phyloP scores from a whole-genome alignment of 2,797 vertebrate genomes.

The Gephyroberyx darwinii region DNA sequence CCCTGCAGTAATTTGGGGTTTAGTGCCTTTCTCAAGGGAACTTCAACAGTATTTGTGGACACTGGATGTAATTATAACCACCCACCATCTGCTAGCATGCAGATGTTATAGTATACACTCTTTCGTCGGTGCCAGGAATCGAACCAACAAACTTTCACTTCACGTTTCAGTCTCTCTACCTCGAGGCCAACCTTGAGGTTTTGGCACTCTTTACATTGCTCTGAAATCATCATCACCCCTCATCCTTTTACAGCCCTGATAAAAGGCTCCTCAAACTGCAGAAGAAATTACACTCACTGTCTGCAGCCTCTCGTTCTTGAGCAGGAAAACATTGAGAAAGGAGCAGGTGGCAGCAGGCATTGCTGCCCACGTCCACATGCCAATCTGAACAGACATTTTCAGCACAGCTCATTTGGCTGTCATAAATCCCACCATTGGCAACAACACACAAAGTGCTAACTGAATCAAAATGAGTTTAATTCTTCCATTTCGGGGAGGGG shows the following conservation, averaged over 20 bases:
- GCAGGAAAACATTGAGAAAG: conserved; percentile 58
- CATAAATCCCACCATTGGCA: conserved; percentile 59
- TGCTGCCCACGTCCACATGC: conserved; percentile 68
- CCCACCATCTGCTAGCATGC: conserved; percentile 41
- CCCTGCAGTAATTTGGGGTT: conserved; percentile 53
- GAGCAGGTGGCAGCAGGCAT: conserved; percentile 76
- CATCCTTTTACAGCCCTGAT: conserved; percentile 45
- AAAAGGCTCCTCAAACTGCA: conserved; percentile 58
- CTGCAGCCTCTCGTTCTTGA: conserved; percentile 55
- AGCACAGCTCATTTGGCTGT: conserved; percentile 55
- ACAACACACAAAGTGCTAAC: conserved; percentile 56
- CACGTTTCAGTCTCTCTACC: conserved; percentile 41
- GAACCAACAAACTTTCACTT: conserved; percentile 45
- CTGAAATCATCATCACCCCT: conserved; percentile 54
- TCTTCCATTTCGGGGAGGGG: conserved; percentile 37
- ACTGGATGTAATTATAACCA: conserved; percentile 47
- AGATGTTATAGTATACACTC: conserved; percentile 39
- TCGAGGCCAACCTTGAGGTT: conserved; percentile 56
- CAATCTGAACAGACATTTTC: conserved; percentile 72
- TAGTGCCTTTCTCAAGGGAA: conserved; percentile 54
- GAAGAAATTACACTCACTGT: conserved; percentile 55
- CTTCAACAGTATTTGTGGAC: conserved; percentile 54
- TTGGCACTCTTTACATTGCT: conserved; percentile 56
- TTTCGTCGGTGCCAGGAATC: conserved; percentile 40
- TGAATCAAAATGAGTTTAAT: conserved; percentile 58